Evolutionary conservation across 2,888 invertebrate genomes (phyloP).

Genomic region (Drosophila putrida): DNA sequence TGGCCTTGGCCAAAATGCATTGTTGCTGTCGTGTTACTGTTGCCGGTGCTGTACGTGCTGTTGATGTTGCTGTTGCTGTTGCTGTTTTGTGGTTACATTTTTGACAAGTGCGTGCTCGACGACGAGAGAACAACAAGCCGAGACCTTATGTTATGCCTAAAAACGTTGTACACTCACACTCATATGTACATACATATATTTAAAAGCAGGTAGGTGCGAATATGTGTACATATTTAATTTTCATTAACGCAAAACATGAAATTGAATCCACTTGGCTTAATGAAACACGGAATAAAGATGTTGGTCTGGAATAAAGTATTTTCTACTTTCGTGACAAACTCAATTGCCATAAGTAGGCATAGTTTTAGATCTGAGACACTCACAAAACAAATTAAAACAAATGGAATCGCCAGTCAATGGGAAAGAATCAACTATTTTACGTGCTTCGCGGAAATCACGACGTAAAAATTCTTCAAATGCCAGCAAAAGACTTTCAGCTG

Average conservation of each 20-base stretch:
- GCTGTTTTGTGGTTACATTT: conserved; percentile 71
- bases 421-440: not conserved
- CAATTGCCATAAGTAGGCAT: conserved; percentile 17
- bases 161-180: conserved; percentile 6
- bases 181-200: not conserved
- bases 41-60: conserved; percentile 20
- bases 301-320: not conserved
- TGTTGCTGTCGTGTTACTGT: conserved; percentile 39
- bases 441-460: not conserved
- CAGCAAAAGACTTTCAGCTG: not conserved
- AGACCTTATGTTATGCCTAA: conserved; percentile 44
- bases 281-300: conserved; percentile 6
- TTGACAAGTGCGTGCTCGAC: conserved; percentile 66
- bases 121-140: conserved; percentile 21
- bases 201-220: conserved; percentile 32
- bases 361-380: not conserved
- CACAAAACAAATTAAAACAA: not conserved
- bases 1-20: conserved; percentile 64
- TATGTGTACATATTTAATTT: conserved; percentile 50
- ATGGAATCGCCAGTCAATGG: not conserved
- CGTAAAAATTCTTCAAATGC: conserved; percentile 2
- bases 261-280: conserved; percentile 26
- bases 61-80: conserved; percentile 36
- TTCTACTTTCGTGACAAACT: not conserved
- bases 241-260: conserved; percentile 43